These are phyloP conservation scores for Adela reaumurella DNA, from an alignment of 2,888 invertebrate genomes.

Conservation along the genomic window DNA sequence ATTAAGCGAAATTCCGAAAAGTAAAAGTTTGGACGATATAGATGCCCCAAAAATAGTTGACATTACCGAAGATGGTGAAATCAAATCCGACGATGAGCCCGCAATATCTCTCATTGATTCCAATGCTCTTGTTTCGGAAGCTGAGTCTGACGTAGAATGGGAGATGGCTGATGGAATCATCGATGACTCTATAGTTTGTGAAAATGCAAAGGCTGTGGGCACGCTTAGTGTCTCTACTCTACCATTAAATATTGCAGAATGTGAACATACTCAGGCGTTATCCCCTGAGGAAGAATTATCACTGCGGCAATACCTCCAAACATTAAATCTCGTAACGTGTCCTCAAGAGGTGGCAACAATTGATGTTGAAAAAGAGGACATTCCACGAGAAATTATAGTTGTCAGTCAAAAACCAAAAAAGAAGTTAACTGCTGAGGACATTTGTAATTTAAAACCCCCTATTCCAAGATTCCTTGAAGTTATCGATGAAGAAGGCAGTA, in stretches of 20 bases:
- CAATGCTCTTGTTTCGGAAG: constrained; percentile 60
- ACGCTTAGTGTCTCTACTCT: constrained; percentile 36
- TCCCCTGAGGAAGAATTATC: constrained; percentile 57
- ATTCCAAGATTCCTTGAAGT: constrained; percentile 70
- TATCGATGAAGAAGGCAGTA: constrained; percentile 73
- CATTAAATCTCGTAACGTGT: constrained; percentile 52
- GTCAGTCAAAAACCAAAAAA: constrained; percentile 33
- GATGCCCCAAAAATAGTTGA: constrained; percentile 42
- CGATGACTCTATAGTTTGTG: constrained; percentile 16
- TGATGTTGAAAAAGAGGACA: constrained; percentile 46
- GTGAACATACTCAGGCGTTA: constrained; percentile 36
- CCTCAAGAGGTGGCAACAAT: constrained; percentile 32
- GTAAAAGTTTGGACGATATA: constrained; percentile 48
- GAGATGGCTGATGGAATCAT: constrained; percentile 46
- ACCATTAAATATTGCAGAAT: constrained; percentile 37
- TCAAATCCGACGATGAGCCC: constrained; percentile 21
- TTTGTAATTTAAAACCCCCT: constrained; percentile 40
- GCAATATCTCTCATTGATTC: constrained; percentile 35
- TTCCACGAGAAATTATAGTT: constrained; percentile 31
- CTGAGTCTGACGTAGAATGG: constrained; percentile 61
- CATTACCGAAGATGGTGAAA: constrained; percentile 26
- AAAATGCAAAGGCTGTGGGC: constrained; percentile 27
- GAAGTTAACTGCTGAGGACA: constrained; percentile 38
- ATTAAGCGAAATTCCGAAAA: constrained; percentile 30
- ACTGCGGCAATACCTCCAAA: constrained; percentile 51